Conservation (phyloP, 2,113 vertebrate genomes). For the Pseudopipra pipra region DNA sequence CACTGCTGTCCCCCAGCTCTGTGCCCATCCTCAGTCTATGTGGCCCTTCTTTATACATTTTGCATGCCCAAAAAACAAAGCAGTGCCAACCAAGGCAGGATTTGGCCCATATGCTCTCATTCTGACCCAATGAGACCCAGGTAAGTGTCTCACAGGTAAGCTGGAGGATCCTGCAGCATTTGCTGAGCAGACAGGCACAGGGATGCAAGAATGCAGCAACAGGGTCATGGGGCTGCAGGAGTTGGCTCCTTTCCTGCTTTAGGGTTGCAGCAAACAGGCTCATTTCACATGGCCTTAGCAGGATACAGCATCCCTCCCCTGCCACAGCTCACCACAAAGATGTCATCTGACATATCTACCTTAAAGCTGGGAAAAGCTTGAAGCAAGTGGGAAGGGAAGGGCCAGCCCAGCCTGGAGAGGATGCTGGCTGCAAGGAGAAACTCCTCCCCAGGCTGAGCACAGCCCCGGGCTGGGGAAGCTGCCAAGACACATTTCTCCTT, state of each 20-base stretch:
- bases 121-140: neutral
- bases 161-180: neutral
- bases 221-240: neutral
- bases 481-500: neutral
- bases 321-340: neutral
- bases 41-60: neutral
- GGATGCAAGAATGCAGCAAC: neutral
- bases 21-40: neutral
- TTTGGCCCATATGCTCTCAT: fast-evolving
- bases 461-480: neutral
- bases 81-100: neutral
- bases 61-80: neutral
- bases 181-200: neutral
- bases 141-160: neutral
- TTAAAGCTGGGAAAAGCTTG: neutral
- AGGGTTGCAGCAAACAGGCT: neutral
- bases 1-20: neutral
- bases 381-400: neutral
- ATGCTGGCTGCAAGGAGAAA: neutral
- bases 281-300: neutral
- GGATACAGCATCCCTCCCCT: neutral
- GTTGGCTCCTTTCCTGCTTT: neutral
- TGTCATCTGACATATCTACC: neutral
- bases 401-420: neutral
- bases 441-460: neutral